phyloP scores from a whole-genome alignment of 2,113 vertebrate genomes.

The Notechis scutatus region DNA sequence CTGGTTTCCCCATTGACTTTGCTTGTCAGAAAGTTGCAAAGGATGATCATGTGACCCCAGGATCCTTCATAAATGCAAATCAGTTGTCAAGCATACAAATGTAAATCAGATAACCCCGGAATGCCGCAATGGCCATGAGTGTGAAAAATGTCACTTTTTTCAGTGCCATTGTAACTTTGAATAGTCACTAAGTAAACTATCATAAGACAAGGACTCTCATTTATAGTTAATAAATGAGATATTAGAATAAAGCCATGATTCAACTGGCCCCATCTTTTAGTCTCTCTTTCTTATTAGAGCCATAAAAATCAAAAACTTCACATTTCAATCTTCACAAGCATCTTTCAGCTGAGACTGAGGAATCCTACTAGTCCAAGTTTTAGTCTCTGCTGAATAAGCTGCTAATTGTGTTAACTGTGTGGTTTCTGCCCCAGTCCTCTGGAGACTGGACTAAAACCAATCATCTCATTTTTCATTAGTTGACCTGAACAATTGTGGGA shows the following conservation, averaged over 20 bases:
- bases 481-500: slow-evolving; percentile 24
- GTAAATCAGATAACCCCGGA: neutral
- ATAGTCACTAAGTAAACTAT: neutral
- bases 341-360: slow-evolving; percentile 21
- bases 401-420: slow-evolving; percentile 6
- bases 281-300: slow-evolving; percentile 5
- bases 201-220: neutral
- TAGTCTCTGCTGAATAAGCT: neutral
- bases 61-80: neutral
- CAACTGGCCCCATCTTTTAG: slow-evolving; percentile 22
- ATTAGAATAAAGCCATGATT: slow-evolving; percentile 37
- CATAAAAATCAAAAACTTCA: neutral
- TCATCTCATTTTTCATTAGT: slow-evolving; percentile 30
- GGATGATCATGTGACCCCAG: neutral
- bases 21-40: neutral
- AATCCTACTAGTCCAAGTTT: slow-evolving; percentile 19
- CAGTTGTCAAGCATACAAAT: neutral
- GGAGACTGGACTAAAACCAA: slow-evolving; percentile 21
- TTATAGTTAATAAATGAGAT: slow-evolving; percentile 41
- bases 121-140: neutral
- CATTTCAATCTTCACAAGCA: slow-evolving; percentile 6
- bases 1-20: neutral
- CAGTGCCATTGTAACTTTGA: neutral
- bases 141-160: neutral
- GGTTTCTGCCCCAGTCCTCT: slow-evolving; percentile 4